Evolutionary conservation across 2,888 invertebrate species (phyloP).

Genomic region (Sisyra terminalis): DNA sequence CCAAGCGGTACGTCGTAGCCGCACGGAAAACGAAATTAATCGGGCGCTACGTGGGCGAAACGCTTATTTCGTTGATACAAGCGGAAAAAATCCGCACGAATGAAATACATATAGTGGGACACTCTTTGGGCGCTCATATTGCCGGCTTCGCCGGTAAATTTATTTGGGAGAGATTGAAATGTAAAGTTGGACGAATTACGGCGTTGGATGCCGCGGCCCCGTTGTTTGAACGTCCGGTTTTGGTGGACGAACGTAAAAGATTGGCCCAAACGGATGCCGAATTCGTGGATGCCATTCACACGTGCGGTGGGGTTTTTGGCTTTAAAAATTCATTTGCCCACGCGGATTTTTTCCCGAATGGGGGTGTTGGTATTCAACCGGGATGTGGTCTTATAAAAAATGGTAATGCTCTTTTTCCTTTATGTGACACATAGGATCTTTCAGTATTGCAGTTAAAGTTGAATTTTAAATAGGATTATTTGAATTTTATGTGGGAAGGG

Average conservation of each 20-base stretch:
- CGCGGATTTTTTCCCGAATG: constrained; percentile 40
- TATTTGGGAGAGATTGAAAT: not conserved
- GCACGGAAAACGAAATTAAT: constrained; percentile 14
- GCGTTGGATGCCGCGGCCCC: not conserved
- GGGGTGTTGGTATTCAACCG: constrained; percentile 21
- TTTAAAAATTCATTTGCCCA: constrained; percentile 34
- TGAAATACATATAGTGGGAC: constrained; percentile 23
- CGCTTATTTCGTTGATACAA: constrained; percentile 19
- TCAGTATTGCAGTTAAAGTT: no score
- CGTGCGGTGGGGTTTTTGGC: constrained; percentile 23
- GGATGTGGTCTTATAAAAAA: not conserved
- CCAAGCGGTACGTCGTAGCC: constrained; percentile 1
- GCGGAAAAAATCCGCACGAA: constrained; percentile 14
- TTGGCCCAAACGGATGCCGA: not conserved
- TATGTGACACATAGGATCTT: no score
- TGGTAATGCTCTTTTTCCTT: no score
- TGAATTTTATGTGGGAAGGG: no score
- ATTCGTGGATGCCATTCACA: not conserved
- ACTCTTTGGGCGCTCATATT: constrained; percentile 25
- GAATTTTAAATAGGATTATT: no score
- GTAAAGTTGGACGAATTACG: constrained; percentile 1
- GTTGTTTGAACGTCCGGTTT: not conserved
- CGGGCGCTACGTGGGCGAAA: constrained; percentile 19
- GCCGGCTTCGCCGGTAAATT: constrained; percentile 21
- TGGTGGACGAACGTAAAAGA: not conserved